Percentiles rank a stretch among this genome's conserved stretches.
Conservation (phyloP, 2,888 invertebrate genomes). For the Onchidella celtica region DNA sequence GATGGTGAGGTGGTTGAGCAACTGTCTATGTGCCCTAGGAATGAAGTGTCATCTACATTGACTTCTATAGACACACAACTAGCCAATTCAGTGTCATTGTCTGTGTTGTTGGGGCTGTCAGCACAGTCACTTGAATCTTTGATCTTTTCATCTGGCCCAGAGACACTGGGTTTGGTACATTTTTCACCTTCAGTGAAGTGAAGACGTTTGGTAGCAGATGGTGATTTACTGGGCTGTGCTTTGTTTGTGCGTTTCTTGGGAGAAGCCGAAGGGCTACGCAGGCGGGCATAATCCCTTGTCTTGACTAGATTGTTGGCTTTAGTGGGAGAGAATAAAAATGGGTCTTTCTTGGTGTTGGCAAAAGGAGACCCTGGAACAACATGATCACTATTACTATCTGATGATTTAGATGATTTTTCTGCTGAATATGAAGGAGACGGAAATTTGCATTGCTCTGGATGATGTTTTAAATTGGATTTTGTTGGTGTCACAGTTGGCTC, state of each 20-base stretch:
- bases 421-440: background rate
- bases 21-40: background rate
- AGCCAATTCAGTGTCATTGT: background rate
- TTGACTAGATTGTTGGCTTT: slow-evolving; percentile 35
- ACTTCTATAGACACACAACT: slow-evolving; percentile 1
- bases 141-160: too few species aligned
- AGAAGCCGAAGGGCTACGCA: slow-evolving; percentile 34
- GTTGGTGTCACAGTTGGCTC: background rate
- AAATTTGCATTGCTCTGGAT: background rate
- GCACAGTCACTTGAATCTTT: background rate
- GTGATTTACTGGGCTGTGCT: background rate
- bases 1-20: background rate
- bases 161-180: background rate
- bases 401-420: background rate
- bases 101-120: background rate
- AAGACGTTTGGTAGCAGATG: slow-evolving; percentile 28
- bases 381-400: background rate
- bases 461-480: background rate
- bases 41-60: slow-evolving; percentile 35
- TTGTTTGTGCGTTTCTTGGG: slow-evolving; percentile 26
- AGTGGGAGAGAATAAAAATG: slow-evolving; percentile 13
- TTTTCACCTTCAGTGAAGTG: slow-evolving; percentile 29
- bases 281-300: slow-evolving; percentile 35
- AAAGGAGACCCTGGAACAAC: background rate
- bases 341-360: background rate